These are phyloP conservation scores for Betta splendens DNA, from an alignment of 2,797 vertebrate species.

Conservation along the genomic window DNA sequence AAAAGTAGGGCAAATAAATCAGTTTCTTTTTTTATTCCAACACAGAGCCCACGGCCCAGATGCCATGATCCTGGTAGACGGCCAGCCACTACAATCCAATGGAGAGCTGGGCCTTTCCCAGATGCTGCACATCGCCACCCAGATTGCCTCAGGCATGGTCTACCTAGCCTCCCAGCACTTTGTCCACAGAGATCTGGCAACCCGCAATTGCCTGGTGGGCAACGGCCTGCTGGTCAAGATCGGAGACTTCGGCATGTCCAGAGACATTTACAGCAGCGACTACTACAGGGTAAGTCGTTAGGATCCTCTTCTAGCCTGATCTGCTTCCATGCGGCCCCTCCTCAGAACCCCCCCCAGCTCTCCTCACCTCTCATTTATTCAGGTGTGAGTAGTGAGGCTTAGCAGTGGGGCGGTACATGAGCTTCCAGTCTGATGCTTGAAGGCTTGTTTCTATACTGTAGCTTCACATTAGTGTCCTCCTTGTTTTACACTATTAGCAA, in stretches of 20 bases:
- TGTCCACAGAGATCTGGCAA: conserved; percentile 98
- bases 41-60: conserved; percentile 96
- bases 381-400: conserved; percentile 41
- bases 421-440: conserved; percentile 43
- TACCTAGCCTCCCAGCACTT: conserved; percentile 98
- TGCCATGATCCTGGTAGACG: conserved; percentile 95
- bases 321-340: conserved; percentile 15
- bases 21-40: too few species aligned
- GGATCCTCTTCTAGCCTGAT: not conserved
- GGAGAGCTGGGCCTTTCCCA: conserved; percentile 95
- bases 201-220: conserved; percentile 97
- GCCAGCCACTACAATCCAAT: conserved; percentile 93
- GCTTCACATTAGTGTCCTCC: conserved; percentile 55
- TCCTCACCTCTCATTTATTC: conserved; percentile 20
- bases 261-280: conserved; percentile 99
- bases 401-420: conserved; percentile 45
- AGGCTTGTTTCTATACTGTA: conserved; percentile 55
- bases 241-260: conserved; percentile 99
- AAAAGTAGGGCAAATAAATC: too few species aligned
- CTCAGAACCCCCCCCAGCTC: conserved; percentile 13
- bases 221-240: conserved; percentile 97
- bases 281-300: conserved; percentile 94
- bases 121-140: conserved; percentile 96
- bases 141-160: conserved; percentile 98
- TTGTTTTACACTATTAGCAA: conserved; percentile 68